Base-by-base conservation (phyloP, 2,888 invertebrate species). In the Scaptomyza reducta region DNA sequence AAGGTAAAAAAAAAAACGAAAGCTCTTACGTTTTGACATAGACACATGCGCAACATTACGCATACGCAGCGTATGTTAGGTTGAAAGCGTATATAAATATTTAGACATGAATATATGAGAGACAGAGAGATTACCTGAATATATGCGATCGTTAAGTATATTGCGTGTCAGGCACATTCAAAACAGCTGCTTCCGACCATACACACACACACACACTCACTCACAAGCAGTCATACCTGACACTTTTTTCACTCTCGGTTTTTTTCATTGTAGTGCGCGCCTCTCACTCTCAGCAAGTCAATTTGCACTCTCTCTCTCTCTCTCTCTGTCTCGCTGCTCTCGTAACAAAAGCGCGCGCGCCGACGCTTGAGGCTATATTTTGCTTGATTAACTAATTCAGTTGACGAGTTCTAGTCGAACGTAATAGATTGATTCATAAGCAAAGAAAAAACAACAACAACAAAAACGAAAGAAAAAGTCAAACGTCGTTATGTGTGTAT, bases 381-480 rank as follows among this genome's bases (percentile, higher is more conserved):
- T 62, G 86, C 80, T 78, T 85, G 84, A 90, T 90, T 89, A 89
- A 89, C 85, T 88, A 80, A 87, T 86, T 90, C 87, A 90, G 90
- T 90, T 90, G 87, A 85, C 86, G 88, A 83, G 87, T 90, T 90
- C 90, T 89, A 90, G 85, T 87, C 88, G 90, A 79, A 72, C 80
- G 84, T 72, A 77, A 77, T 81, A 77, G 86, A 85, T 84, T 82
- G 83, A 74, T 75, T 64, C 25, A 62, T 61, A 55, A 65, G 25
- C 50, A 22, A 22, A 22, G 22, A 1, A 22, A 22, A 22, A 50
- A 49, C 22, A 44, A 55, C 14, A 54, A 14, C 14, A 10, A 57
- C 40, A 29, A n/a, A 40, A 41, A 45, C 25, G 47, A 53, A 33
- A 31, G 31, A 29, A 13, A n/a, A 35, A 6, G 6, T 16, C 40